Conservation (phyloP, 2,113 vertebrate genomes). For the Noctilio leporinus region DNA sequence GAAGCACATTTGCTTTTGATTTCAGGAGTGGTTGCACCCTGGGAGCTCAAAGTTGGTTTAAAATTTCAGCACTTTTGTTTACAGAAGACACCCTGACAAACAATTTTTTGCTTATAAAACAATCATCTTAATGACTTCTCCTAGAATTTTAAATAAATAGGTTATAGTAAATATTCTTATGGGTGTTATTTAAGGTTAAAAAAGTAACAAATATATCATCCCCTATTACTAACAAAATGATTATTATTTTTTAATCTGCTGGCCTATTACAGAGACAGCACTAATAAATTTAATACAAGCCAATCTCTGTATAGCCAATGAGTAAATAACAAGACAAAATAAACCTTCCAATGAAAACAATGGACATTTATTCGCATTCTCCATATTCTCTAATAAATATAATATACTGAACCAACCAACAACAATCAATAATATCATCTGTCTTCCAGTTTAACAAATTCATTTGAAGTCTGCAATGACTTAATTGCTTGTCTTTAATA, state of each 20-base stretch:
- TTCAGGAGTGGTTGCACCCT: constrained; percentile 74
- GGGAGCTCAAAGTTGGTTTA: constrained; percentile 78
- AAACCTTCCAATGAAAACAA: neutral
- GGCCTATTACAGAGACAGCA: neutral
- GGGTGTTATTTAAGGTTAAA: neutral
- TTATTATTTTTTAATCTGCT: neutral
- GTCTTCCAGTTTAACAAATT: neutral
- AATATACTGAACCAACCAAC: neutral
- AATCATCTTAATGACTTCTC: neutral
- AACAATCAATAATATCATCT: neutral
- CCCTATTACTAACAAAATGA: neutral
- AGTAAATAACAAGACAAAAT: neutral
- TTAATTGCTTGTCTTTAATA: neutral
- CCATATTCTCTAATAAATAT: neutral
- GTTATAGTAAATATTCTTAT: neutral
- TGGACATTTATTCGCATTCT: neutral
- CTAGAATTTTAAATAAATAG: neutral
- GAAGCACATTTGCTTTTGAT: constrained; percentile 88
- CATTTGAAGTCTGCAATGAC: neutral
- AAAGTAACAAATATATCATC: neutral
- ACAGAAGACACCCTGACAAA: constrained; percentile 65
- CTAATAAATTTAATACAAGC: neutral
- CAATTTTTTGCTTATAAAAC: neutral
- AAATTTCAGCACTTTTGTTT: constrained; percentile 73
- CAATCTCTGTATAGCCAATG: neutral